A percentile compares a stretch with the other conserved stretches of the same genome.
Conservation (phyloP, 2,797 vertebrate species). For the Ibycter americanus region DNA sequence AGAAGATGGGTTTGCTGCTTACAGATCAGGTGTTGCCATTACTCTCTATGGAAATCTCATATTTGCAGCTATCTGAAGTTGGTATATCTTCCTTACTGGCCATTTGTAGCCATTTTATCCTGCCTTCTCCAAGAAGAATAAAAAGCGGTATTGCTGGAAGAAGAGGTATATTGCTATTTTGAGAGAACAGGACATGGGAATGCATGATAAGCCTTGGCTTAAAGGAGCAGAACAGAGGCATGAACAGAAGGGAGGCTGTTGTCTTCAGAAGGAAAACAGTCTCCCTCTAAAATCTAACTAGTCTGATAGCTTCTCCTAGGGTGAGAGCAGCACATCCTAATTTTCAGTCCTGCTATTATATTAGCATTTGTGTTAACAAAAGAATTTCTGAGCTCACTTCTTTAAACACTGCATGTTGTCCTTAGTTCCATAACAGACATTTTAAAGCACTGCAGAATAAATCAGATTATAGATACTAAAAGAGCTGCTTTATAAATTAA, state of each 20-base stretch:
- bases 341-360: not conserved
- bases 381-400: not conserved
- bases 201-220: not conserved
- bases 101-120: not conserved
- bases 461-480: not conserved
- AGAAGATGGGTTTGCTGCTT: not conserved
- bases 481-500: not conserved
- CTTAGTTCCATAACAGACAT: not conserved
- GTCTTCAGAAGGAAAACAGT: not conserved
- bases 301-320: not conserved
- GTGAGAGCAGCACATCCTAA: not conserved
- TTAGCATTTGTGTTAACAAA: not conserved
- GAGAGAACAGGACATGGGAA: not conserved
- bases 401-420: not conserved
- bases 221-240: not conserved
- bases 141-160: not conserved
- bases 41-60: not conserved
- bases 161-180: not conserved
- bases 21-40: not conserved
- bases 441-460: not conserved
- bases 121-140: not conserved
- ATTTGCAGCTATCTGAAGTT: not conserved
- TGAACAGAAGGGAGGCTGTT: not conserved
- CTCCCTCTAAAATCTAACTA: not conserved
- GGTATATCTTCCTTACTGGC: not conserved